Evolutionary conservation across 2,888 invertebrate genomes (phyloP).

Genomic region (Hydraecia micacea): DNA sequence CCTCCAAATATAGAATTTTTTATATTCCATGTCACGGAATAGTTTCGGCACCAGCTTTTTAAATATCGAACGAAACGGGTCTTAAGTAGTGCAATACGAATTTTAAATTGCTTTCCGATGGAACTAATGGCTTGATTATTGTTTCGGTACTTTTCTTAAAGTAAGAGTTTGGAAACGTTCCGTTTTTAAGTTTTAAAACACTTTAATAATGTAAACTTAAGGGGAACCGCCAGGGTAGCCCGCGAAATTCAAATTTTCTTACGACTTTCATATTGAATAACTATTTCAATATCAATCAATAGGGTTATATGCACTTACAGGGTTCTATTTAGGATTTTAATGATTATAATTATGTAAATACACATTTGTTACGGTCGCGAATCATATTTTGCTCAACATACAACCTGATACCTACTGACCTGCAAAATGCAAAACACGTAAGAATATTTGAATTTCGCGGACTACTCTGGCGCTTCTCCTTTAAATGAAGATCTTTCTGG

Average conservation of each 20-base stretch:
- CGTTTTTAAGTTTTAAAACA: constrained; percentile 40
- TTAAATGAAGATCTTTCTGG: constrained; percentile 28
- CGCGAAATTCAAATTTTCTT: neutral
- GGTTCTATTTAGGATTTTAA: neutral
- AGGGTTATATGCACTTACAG: neutral
- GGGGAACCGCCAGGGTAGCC: neutral
- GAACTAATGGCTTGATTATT: constrained; percentile 65
- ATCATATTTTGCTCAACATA: neutral
- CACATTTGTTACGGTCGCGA: too few species aligned
- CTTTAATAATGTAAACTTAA: constrained; percentile 21
- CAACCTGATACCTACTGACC: neutral
- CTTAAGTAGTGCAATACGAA: constrained; percentile 75
- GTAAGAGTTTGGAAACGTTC: constrained; percentile 53
- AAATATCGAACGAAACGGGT: constrained; percentile 69
- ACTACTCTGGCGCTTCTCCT: neutral
- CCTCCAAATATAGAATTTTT: constrained; percentile 85
- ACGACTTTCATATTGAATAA: neutral
- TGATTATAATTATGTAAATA: neutral
- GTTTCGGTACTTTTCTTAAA: constrained; percentile 61
- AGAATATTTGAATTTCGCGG: neutral
- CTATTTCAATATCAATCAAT: neutral
- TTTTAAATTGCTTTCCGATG: constrained; percentile 70
- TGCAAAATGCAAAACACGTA: neutral
- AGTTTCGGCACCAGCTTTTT: constrained; percentile 69
- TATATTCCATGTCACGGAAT: constrained; percentile 79